Base-by-base conservation (phyloP, 2,797 vertebrate species). In the Pangasius mekongensis region DNA sequence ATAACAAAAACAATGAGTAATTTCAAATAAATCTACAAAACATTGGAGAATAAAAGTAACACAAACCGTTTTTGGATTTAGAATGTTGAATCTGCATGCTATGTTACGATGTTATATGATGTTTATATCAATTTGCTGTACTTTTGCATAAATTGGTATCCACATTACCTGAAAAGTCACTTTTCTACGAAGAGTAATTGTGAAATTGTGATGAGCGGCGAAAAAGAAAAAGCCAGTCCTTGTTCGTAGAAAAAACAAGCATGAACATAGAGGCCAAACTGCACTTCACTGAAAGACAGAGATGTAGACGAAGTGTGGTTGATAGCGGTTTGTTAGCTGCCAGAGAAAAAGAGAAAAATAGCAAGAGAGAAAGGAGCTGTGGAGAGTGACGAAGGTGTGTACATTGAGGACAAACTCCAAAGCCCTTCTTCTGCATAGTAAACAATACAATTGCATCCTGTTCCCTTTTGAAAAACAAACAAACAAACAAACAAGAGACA, bases 371-470 rank as follows among this genome's bases (percentile, higher is more conserved):
- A 11, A 58, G 66, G 20, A 62, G 77, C 82, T 83, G 49, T 81
- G 60, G 85, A 78, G 49, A 62, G 74, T 71, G 58, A 86, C 69
- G 47, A 90, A 87, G 62, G 62, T 39, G 89, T 86, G 49, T 91
- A 47, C 69, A 80, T 71, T 62, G 82, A 80, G 76, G 76, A 84
- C 76, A 71, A 85, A 74, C 58, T 95, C 94, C 94, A 95, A 96
- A 97, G 95, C 95, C 95, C 94, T 97, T 95, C 89, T 95, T 97
- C 96, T 98, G 97, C 98, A 99, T 97, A 98, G 97, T 97, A 96
- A 94, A 96, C 96, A 94, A 95, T 94, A 95, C 97, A 94, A 95
- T 96, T 97, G 95, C 94, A 95, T 92, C 89, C 85, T 13, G 76
- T 86, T 86, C 78, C 92, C 93, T 58, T 90, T 93, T 43, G 90